Evolutionary conservation across 2,113 vertebrate genomes (phyloP), one percentile per base, ranked within the genome.

Genomic region (Perca flavescens): DNA sequence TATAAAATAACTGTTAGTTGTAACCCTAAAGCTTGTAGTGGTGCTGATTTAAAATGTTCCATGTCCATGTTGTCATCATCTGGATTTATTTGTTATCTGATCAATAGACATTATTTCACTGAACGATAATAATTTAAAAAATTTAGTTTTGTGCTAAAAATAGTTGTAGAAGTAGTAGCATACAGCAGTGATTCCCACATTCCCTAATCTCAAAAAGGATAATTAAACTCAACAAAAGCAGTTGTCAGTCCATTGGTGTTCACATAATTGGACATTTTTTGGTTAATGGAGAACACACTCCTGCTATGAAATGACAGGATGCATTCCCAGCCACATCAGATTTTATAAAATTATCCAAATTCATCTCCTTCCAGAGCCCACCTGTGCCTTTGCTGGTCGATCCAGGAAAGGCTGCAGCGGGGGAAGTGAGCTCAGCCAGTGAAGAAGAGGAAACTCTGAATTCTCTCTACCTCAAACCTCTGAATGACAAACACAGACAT

Each of bases 401-500:
- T 52, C 50, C 64, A 43, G 76, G 22, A 19, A 25, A 47, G 1
- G 28, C 36, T 21, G 65, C 43, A 6, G 40, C n/a, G 9, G 52
- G 54, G 21, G 93, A 92, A 21, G 0, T 77, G 79, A 94, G 82
- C 61, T 84, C 91, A 0, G 60, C 80, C 58, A 90, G 81, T 17
- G 92, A 79, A 13, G 77, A 83, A 9, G 34, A 2, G 0, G 90
- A 91, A 68, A 54, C 90, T 13, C 70, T 83, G 16, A 70, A 63
- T 2, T 80, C 77, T 64, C 16, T 79, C 21, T 53, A 93, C 56
- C 89, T 82, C 6, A 77, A 12, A 40, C 74, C 88, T 1, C 85
- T 94, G 8, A 77, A 73, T 50, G 81, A 46, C 28, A 94, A 94
- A 89, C 88, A 90, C 62, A 88, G 36, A 22, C 79, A 0, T 40